Percentiles rank a stretch among this genome's conserved stretches.
Evolutionary conservation across 2,113 vertebrate genomes (phyloP).

Genomic region (Arenaria interpres): DNA sequence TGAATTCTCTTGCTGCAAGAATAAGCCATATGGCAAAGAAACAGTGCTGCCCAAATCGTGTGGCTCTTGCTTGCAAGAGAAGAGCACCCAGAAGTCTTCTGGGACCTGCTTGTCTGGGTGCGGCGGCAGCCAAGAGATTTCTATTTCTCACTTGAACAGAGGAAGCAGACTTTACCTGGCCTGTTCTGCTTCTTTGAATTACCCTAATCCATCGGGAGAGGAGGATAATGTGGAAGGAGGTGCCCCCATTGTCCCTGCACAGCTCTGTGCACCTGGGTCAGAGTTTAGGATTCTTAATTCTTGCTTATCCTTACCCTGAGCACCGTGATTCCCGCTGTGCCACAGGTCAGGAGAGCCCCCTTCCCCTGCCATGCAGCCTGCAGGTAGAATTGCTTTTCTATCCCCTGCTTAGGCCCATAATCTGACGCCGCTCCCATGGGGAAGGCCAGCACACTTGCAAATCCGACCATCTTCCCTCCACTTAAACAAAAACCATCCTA

Average conservation of each 20-base stretch:
- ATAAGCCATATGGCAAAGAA: background rate
- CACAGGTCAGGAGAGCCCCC: background rate
- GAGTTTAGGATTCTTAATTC: background rate
- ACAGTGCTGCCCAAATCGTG: background rate
- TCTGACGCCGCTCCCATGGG: fast-evolving
- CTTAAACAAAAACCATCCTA: background rate
- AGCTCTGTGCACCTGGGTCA: background rate
- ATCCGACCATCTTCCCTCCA: background rate
- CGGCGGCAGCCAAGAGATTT: background rate
- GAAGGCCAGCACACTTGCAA: background rate
- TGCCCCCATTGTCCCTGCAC: background rate
- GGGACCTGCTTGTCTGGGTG: background rate
- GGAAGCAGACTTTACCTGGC: background rate
- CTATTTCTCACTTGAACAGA: background rate
- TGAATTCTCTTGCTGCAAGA: background rate
- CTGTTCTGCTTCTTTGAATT: background rate
- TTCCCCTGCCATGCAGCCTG: background rate
- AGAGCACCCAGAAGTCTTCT: background rate
- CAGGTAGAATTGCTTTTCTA: background rate
- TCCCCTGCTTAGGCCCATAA: background rate
- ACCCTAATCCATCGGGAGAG: background rate
- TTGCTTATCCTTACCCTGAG: background rate
- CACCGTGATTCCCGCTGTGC: fast-evolving
- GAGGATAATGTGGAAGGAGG: fast-evolving
- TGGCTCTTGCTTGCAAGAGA: background rate